Evolutionary conservation across 1,140 invertebrate genomes (phyloP).

Genomic region (Drosophila kanapiae): DNA sequence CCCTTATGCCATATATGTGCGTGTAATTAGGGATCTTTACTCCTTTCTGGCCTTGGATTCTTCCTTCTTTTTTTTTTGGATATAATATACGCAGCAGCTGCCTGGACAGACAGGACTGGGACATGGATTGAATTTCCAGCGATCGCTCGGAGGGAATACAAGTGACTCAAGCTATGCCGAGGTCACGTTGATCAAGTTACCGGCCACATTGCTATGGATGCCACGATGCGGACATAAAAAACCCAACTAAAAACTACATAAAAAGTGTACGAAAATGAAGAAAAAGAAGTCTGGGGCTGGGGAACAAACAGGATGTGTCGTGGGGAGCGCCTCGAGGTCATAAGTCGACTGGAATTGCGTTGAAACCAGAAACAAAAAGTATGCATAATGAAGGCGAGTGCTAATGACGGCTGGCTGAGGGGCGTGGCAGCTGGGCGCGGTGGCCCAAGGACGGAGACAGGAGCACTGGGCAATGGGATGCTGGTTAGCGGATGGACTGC

Average conservation of each 20-base stretch:
- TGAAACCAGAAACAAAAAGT: slow-evolving; percentile 1
- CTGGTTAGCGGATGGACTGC: neutral
- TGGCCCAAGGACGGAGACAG: slow-evolving; percentile 28
- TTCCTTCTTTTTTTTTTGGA: neutral
- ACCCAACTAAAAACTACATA: slow-evolving; percentile 6
- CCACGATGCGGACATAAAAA: slow-evolving; percentile 29
- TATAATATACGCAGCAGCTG: slow-evolving; percentile 7
- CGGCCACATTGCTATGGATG: slow-evolving; percentile 38
- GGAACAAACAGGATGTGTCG: slow-evolving; percentile 21
- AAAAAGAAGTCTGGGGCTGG: neutral
- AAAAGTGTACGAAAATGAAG: neutral
- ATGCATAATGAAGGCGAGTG: slow-evolving; percentile 14
- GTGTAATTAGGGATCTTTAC: slow-evolving; percentile 6
- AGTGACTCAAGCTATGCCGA: slow-evolving; percentile 45
- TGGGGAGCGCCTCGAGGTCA: slow-evolving; percentile 44
- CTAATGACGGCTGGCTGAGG: slow-evolving; percentile 17
- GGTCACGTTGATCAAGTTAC: slow-evolving; percentile 59
- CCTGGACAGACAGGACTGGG: neutral
- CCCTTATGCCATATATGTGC: slow-evolving; percentile 1
- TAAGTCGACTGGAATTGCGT: neutral
- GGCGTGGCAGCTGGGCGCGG: slow-evolving; percentile 29
- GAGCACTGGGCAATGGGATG: slow-evolving; percentile 7
- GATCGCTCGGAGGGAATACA: slow-evolving; percentile 41
- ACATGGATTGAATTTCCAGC: slow-evolving; percentile 59
- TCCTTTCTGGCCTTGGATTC: slow-evolving; percentile 13